phyloP scores from a whole-genome alignment of 2,888 invertebrate species.

The Gari tellinella region DNA sequence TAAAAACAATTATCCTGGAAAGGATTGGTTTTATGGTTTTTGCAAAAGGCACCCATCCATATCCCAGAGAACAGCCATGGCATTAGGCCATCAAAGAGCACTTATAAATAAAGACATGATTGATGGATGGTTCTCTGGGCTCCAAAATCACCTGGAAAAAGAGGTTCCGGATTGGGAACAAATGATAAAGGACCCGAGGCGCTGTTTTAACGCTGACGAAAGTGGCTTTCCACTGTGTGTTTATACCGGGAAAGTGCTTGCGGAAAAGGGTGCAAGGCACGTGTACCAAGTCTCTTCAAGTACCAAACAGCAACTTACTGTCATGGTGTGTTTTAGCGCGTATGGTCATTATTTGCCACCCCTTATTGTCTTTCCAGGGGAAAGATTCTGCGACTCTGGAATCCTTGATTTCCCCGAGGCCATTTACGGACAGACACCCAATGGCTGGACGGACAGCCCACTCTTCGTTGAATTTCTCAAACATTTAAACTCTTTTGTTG shows the following conservation, averaged over 20 bases:
- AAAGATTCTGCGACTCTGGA: slow-evolving; percentile 35
- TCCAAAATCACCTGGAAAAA: slow-evolving; percentile 2
- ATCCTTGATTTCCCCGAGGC: slow-evolving; percentile 29
- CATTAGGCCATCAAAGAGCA: slow-evolving; percentile 27
- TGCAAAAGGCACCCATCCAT: too few relatives aligned
- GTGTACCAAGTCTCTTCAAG: slow-evolving; percentile 20
- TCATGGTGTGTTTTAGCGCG: slow-evolving; percentile 46
- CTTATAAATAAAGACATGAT: slow-evolving; percentile 29
- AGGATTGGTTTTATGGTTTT: too few relatives aligned
- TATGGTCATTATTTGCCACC: slow-evolving; percentile 38
- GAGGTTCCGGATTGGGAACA: slow-evolving; percentile 25
- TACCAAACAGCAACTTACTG: slow-evolving; percentile 52
- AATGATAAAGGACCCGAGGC: slow-evolving; percentile 6
- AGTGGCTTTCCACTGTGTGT: slow-evolving; percentile 28
- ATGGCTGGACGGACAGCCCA: slow-evolving; percentile 50
- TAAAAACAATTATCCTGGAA: slow-evolving; percentile 23
- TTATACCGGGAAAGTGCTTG: slow-evolving; percentile 18
- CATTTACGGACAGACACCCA: slow-evolving; percentile 17
- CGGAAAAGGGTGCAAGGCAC: slow-evolving; percentile 17
- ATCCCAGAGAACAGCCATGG: slow-evolving; percentile 4
- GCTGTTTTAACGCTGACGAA: slow-evolving; percentile 32
- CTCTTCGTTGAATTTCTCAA: slow-evolving; percentile 31
- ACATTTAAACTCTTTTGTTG: slow-evolving; percentile 5
- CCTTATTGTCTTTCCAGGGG: slow-evolving; percentile 42
- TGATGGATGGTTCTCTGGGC: slow-evolving; percentile 20